A percentile compares a stretch with the other conserved stretches of the same genome.
phyloP scores from a whole-genome alignment of 2,888 invertebrate species.

The Philhelius pedissequus region DNA sequence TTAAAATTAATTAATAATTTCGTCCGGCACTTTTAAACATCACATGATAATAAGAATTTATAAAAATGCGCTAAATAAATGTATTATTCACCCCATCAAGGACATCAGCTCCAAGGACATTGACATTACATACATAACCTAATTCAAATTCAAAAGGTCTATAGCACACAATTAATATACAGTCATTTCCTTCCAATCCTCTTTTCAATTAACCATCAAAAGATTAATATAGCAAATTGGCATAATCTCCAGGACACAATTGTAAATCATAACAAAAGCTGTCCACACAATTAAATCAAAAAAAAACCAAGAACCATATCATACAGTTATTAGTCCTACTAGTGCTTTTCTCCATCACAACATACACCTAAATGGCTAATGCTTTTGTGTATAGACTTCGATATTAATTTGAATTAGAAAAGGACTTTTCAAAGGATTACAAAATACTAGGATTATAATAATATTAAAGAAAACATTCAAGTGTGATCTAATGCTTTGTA shows the following conservation, averaged over 20 bases:
- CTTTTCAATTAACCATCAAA: conserved; percentile 24
- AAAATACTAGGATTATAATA: not conserved
- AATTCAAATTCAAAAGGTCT: not conserved
- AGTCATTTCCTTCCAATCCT: not conserved
- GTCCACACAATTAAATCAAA: not conserved
- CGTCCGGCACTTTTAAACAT: too few species aligned
- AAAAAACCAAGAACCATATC: not conserved
- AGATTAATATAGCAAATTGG: conserved; percentile 48
- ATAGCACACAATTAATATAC: not conserved
- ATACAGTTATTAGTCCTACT: not conserved
- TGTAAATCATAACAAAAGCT: not conserved
- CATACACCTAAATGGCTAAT: not conserved
- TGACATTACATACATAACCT: not conserved
- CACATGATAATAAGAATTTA: too few species aligned
- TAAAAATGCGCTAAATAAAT: too few species aligned
- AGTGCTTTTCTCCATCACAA: not conserved
- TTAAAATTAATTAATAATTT: too few species aligned
- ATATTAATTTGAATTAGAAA: not conserved
- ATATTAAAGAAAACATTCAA: not conserved
- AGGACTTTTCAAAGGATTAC: not conserved
- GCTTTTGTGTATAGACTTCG: not conserved
- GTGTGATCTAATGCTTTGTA: not conserved
- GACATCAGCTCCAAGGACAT: not conserved
- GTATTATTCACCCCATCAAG: not conserved
- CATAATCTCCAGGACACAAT: conserved; percentile 33